Evolutionary conservation across 2,797 vertebrate species (phyloP), one percentile per base, ranked within the genome.

Genomic region (Chelon labrosus): DNA sequence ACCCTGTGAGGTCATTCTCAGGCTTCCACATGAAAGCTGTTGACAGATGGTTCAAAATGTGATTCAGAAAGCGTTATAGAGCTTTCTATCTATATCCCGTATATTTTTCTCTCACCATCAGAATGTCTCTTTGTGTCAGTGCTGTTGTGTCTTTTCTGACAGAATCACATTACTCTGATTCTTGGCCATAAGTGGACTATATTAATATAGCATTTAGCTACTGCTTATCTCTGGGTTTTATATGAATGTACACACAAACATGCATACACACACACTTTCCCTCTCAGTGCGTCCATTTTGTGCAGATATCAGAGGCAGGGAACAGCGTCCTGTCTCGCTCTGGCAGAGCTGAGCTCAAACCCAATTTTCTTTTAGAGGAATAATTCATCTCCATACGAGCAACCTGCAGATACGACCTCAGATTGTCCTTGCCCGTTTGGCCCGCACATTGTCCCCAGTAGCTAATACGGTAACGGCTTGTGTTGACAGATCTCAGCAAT

Each of bases 311-410:
- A 76, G 68, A 81, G 77, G 39, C 53, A 22, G 42, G 50, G 74
- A 80, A 71, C 39, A 55, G 56, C 54, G 55, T 51, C 61, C 41
- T 12, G 70, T 74, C 67, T 83, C 44, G 58, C 84, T 83, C 75
- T 35, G 55, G 58, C 80, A 75, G 87, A 77, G 79, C 80, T 64
- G 7, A 85, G 68, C 76, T 79, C 73, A 85, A 89, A 88, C 77
- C 53, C 82, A 86, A 86, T 90, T 85, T 86, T 55, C 75, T 83
- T 74, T 79, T 62, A 79, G 19, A 77, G 62, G 68, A 91, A 87
- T 85, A 86, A 89, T 83, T 89, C 55, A 87, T 87, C 69, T 83
- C 70, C 42, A 60, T 79, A 62, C 16, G 41, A 75, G 64, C 62
- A 53, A 71, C 57, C 71, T 50, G 68, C 77, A 70, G 78, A 79